phyloP scores from a whole-genome alignment of 2,888 invertebrate species.

The Sisyra terminalis region DNA sequence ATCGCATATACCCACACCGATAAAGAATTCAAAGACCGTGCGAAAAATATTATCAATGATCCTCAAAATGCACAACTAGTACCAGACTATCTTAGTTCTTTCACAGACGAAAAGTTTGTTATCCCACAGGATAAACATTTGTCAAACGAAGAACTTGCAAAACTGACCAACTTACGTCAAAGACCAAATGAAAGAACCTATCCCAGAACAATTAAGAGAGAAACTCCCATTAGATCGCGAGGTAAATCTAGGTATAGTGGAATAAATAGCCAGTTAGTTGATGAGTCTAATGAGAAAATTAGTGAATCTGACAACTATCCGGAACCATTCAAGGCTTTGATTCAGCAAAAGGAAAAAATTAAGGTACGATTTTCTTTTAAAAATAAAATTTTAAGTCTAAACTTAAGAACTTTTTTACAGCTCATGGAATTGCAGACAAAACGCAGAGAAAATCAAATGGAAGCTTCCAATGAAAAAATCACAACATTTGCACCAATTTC shows the following conservation, averaged over 20 bases:
- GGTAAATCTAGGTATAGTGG: conserved; percentile 17
- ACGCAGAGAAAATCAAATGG: no score
- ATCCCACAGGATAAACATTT: background rate
- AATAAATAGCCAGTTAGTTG: conserved; percentile 11
- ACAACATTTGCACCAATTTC: no score
- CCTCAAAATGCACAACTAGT: no score
- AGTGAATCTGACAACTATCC: conserved; percentile 47
- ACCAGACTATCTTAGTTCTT: no score
- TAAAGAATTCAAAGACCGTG: no score
- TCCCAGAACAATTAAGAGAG: conserved; percentile 11
- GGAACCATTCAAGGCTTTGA: conserved; percentile 43
- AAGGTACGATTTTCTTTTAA: background rate
- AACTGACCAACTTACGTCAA: conserved; percentile 11
- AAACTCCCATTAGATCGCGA: conserved; percentile 15
- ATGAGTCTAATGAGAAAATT: conserved; percentile 30
- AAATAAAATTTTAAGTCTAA: no score
- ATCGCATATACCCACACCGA: no score
- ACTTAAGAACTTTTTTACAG: no score
- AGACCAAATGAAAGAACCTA: conserved; percentile 9
- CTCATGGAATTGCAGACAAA: no score
- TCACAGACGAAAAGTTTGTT: background rate
- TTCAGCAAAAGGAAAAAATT: conserved; percentile 34
- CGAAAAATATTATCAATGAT: no score
- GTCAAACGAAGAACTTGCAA: background rate
- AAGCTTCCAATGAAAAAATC: no score